phyloP scores from a whole-genome alignment of 1,140 invertebrate genomes.

The Metaphire vulgaris region DNA sequence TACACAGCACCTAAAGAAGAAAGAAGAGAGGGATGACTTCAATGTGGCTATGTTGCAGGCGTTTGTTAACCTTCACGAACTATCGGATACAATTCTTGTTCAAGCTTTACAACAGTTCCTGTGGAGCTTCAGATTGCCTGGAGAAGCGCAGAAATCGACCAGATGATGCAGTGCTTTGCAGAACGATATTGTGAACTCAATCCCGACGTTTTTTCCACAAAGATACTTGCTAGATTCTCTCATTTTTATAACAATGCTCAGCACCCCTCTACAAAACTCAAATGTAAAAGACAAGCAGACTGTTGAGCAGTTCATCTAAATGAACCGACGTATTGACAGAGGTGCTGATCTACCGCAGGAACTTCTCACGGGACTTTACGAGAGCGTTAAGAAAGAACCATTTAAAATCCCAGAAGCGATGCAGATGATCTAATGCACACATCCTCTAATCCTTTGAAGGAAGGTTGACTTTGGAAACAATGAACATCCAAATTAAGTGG shows the following conservation, averaged over 20 bases:
- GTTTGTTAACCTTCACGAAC: constrained; percentile 94
- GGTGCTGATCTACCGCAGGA: constrained; percentile 88
- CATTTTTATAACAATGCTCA: constrained; percentile 98
- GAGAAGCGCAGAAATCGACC: constrained; percentile 99
- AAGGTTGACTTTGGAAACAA: constrained; percentile 99
- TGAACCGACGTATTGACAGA: constrained; percentile 97
- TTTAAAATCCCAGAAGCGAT: constrained; percentile 98
- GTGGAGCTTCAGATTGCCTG: constrained; percentile 95
- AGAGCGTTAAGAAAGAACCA: constrained; percentile 96
- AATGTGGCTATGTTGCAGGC: constrained; percentile 80
- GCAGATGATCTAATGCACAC: constrained; percentile 98
- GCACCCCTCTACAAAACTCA: constrained; percentile 96
- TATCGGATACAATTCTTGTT: constrained; percentile 93
- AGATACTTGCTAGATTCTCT: constrained; percentile 80
- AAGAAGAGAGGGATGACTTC: constrained; percentile 76
- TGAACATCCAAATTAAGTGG: no score
- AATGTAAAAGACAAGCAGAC: constrained; percentile 96
- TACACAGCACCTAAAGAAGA: no score
- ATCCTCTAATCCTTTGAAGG: constrained; percentile 98
- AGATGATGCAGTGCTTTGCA: constrained; percentile 99
- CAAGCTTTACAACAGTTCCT: constrained; percentile 97
- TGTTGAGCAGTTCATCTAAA: constrained; percentile 91
- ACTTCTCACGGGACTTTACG: constrained; percentile 82
- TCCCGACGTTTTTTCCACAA: constrained; percentile 93
- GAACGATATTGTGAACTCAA: constrained; percentile 94